Base-by-base conservation (phyloP, 1,140 invertebrate species). In the Gryon sp. region DNA sequence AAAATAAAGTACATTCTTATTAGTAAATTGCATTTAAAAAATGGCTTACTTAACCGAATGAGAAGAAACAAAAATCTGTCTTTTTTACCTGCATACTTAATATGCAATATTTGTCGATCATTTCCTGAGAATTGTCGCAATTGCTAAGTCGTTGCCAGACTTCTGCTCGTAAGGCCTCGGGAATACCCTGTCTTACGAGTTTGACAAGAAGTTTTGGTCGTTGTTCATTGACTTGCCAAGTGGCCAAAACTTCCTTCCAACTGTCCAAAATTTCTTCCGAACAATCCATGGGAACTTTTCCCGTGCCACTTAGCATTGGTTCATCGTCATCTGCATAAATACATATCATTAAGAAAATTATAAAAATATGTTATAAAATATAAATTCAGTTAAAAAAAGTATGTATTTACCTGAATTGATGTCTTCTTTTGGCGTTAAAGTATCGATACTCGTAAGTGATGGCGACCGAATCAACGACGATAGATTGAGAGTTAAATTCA, bases 91-190 rank as follows among this genome's bases (percentile, higher is more conserved):
- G 22, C 32, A 57, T 16, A 57, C 99, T 96, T 6, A 99, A 91
- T 30, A 94, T 92, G 81, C 96, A 92, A 85, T 99, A 99, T 15
- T 93, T 95, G 77, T 99, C 96, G 91, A 98, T 95, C 84, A 98
- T 94, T 46, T 94, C 92, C 45, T 92, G 91, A 65, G 95, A 94
- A 79, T 93, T 92, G 80, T 97, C 94, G 53, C 95, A 93, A 53
- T 95, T 95, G 24, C 97, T 94, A 59, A 99, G 90, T 48, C 98
- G 91, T 83, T 98, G 96, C 98, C 98, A 99, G 12, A 99, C 97
- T 90, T 99, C 97, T 0, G 97, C 97, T 36, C 99, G 90, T 1
- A 99, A 89, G 1, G 97, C 96, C 89, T 99, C 98, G 0, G 98
- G 98, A 59, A 99, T 95, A 1, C 98, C 98, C 59, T 93, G 91